A percentile compares a stretch with the other conserved stretches of the same genome.
phyloP scores from a whole-genome alignment of 2,888 invertebrate species.

The Heliconius sara region DNA sequence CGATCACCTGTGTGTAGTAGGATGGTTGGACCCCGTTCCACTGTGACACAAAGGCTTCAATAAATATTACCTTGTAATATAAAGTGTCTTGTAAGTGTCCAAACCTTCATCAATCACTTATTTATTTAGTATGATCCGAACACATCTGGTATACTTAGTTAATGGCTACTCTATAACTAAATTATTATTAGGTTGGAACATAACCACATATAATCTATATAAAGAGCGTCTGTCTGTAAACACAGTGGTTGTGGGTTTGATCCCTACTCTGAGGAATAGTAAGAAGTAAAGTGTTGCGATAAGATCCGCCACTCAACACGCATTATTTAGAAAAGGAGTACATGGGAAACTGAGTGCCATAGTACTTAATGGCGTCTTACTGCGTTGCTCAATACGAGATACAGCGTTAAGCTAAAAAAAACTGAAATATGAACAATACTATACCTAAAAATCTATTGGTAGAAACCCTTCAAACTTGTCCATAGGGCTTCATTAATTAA shows the following conservation, averaged over 20 bases:
- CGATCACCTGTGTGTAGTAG: neutral
- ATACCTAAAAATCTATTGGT: neutral
- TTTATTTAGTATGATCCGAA: neutral
- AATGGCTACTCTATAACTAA: neutral
- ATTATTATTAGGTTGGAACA: neutral
- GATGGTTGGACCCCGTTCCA: neutral
- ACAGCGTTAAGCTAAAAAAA: neutral
- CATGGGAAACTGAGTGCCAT: too few relatives aligned
- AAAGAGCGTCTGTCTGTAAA: too few relatives aligned
- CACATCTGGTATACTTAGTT: constrained; percentile 7
- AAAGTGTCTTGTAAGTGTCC: neutral
- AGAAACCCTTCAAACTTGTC: neutral
- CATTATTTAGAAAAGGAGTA: too few relatives aligned
- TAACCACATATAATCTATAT: too few relatives aligned
- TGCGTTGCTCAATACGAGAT: too few relatives aligned
- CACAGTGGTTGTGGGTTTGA: too few relatives aligned
- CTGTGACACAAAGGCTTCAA: neutral
- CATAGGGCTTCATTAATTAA: constrained; percentile 7
- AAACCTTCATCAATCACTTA: constrained; percentile 8
- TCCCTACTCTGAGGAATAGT: too few relatives aligned
- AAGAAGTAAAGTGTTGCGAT: too few relatives aligned
- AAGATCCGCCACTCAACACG: too few relatives aligned
- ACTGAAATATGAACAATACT: neutral
- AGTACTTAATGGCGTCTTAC: too few relatives aligned
- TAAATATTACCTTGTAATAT: neutral